These are phyloP conservation scores for Gymnorhina tibicen DNA, from an alignment of 2,113 vertebrate species.

Conservation along the genomic window DNA sequence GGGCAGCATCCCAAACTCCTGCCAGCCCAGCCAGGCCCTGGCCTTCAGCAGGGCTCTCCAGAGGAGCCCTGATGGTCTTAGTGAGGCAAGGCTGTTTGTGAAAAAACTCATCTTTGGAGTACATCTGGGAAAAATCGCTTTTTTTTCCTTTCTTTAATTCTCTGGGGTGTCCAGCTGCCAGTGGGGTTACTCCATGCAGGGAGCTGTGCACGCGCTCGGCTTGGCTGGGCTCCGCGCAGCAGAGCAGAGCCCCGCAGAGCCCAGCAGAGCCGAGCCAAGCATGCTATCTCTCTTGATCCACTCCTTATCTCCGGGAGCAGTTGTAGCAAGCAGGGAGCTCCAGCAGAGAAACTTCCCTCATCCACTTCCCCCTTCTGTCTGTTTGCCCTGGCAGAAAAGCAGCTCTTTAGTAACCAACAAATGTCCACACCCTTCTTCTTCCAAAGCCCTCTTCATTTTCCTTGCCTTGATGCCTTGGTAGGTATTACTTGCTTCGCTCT, in stretches of 20 bases:
- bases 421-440: neutral
- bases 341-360: neutral
- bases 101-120: neutral
- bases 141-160: neutral
- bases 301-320: constrained; percentile 18
- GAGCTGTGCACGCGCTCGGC: neutral
- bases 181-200: neutral
- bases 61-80: neutral
- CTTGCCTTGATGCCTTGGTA: neutral
- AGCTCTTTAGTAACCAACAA: neutral
- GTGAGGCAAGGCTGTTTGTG: neutral
- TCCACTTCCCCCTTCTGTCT: constrained; percentile 37
- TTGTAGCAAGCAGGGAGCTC: neutral
- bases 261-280: neutral
- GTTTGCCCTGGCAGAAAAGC: constrained; percentile 34
- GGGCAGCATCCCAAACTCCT: neutral
- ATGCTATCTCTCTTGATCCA: neutral
- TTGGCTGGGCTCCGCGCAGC: neutral
- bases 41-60: neutral
- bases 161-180: neutral
- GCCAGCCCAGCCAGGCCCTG: neutral
- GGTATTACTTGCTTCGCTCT: neutral
- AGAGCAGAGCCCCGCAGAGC: neutral
- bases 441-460: neutral
- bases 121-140: neutral